These are phyloP conservation scores for Palloptera scutellata DNA, from an alignment of 2,888 invertebrate species.

Conservation along the genomic window DNA sequence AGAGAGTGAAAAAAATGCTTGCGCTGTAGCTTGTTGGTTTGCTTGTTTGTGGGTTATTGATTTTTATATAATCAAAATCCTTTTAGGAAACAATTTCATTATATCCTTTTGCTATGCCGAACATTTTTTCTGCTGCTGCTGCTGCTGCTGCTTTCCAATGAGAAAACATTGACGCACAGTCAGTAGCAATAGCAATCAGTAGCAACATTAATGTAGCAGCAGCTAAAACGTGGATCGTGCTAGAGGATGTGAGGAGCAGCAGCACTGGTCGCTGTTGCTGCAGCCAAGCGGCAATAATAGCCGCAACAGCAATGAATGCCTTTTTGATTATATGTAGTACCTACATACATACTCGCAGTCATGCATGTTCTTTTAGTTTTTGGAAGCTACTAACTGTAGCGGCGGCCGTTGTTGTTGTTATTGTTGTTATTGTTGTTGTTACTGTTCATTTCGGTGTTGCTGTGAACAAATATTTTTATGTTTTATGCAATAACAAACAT, in stretches of 20 bases:
- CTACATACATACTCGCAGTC: background rate
- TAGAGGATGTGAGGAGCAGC: too few species aligned
- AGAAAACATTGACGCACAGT: too few species aligned
- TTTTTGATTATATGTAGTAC: background rate
- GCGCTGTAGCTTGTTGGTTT: background rate
- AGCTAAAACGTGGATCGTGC: too few species aligned
- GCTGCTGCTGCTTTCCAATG: constrained; percentile 3
- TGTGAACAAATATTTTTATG: constrained; percentile 9
- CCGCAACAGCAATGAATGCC: constrained; percentile 12
- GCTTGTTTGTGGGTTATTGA: background rate
- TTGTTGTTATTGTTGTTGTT: background rate
- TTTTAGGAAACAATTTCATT: constrained; percentile 54
- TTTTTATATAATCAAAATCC: constrained; percentile 47
- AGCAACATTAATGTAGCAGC: too few species aligned
- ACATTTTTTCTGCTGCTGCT: background rate
- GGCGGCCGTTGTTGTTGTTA: too few species aligned
- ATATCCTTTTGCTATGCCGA: constrained; percentile 35
- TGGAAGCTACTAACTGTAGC: background rate
- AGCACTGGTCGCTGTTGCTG: background rate
- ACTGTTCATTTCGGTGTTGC: background rate
- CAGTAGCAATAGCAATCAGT: too few species aligned
- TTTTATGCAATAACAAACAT: constrained; percentile 15
- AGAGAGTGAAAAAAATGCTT: too few species aligned
- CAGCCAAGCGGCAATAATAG: constrained; percentile 30
- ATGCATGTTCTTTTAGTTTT: background rate